These are phyloP conservation scores for Ellobium chinense DNA, from an alignment of 2,888 invertebrate species.

Conservation along the genomic window DNA sequence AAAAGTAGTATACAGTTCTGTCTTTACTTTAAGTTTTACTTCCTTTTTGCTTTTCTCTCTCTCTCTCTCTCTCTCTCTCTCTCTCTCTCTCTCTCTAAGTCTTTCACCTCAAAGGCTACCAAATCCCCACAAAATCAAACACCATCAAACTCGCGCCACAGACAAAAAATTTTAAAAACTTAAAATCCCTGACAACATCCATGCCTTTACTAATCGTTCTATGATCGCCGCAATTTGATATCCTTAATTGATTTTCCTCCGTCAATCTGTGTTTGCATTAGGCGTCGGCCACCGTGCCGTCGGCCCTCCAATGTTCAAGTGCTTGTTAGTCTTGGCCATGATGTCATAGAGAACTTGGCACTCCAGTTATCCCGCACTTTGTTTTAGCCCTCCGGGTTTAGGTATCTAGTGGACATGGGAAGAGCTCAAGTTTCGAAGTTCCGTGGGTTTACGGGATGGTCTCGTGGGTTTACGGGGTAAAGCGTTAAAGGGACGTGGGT, in stretches of 20 bases:
- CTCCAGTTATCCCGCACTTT: slow-evolving; percentile 22
- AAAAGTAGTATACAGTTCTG: too few species aligned
- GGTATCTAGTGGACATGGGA: slow-evolving; percentile 1
- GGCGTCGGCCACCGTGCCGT: background rate
- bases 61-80: background rate
- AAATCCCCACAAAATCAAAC: too few species aligned
- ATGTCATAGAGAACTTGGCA: slow-evolving; percentile 21
- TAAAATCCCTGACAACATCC: background rate
- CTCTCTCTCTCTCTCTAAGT: background rate
- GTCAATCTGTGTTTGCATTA: slow-evolving; percentile 14
- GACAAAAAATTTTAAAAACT: too few species aligned
- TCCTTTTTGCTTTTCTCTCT: background rate
- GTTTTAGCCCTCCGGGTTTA: slow-evolving; percentile 11
- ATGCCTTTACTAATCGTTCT: background rate
- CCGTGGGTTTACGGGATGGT: slow-evolving; percentile 24
- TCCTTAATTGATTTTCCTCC: slow-evolving; percentile 12
- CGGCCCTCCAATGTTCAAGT: slow-evolving; percentile 15
- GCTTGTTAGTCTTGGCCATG: slow-evolving; percentile 3
- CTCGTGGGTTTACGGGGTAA: too few species aligned
- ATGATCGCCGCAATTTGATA: slow-evolving; percentile 9
- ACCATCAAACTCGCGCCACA: too few species aligned
- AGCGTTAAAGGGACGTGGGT: too few species aligned
- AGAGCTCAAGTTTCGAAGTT: background rate
- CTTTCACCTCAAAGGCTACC: too few species aligned
- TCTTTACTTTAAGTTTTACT: background rate